Evolutionary conservation across 2,797 vertebrate species (phyloP).

Genomic region (Decapterus maruadsi): DNA sequence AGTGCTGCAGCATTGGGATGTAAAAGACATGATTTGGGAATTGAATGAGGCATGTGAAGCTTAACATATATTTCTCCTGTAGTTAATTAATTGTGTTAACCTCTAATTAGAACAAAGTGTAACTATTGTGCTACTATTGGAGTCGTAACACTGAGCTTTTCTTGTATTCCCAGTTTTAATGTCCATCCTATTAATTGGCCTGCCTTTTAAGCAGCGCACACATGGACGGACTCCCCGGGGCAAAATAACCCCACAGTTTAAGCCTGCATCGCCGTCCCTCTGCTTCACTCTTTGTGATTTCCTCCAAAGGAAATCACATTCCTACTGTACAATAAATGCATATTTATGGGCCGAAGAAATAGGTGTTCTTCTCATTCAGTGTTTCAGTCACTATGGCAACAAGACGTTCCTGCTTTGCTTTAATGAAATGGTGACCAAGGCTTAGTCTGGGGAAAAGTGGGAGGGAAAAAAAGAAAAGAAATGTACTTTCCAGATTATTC

Average conservation of each 20-base stretch:
- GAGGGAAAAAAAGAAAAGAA: slow-evolving; percentile 3
- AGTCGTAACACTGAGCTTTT: slow-evolving; percentile 27
- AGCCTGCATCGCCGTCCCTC: slow-evolving; percentile 40
- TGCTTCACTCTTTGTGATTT: slow-evolving; percentile 20
- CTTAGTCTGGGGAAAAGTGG: background rate
- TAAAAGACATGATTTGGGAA: background rate
- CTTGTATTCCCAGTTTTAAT: slow-evolving; percentile 50
- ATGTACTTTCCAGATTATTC: slow-evolving; percentile 33
- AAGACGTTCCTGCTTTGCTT: slow-evolving; percentile 41
- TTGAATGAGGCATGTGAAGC: slow-evolving; percentile 1
- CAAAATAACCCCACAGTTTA: slow-evolving; percentile 28
- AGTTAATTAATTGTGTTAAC: slow-evolving; percentile 37
- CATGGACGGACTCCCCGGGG: slow-evolving; percentile 43
- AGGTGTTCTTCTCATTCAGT: slow-evolving; percentile 39
- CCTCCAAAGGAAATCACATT: slow-evolving; percentile 44
- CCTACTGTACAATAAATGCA: slow-evolving; percentile 44
- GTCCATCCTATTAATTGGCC: slow-evolving; percentile 61
- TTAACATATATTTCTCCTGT: background rate
- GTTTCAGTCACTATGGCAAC: slow-evolving; percentile 71
- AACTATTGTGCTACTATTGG: slow-evolving; percentile 37
- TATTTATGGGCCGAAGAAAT: slow-evolving; percentile 43
- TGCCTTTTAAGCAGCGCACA: slow-evolving; percentile 44
- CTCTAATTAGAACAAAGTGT: slow-evolving; percentile 37
- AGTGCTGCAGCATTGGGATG: background rate
- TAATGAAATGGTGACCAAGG: slow-evolving; percentile 45